These are phyloP conservation scores for Ardeotis arabs DNA, from an alignment of 2,113 vertebrate genomes.

Conservation along the genomic window DNA sequence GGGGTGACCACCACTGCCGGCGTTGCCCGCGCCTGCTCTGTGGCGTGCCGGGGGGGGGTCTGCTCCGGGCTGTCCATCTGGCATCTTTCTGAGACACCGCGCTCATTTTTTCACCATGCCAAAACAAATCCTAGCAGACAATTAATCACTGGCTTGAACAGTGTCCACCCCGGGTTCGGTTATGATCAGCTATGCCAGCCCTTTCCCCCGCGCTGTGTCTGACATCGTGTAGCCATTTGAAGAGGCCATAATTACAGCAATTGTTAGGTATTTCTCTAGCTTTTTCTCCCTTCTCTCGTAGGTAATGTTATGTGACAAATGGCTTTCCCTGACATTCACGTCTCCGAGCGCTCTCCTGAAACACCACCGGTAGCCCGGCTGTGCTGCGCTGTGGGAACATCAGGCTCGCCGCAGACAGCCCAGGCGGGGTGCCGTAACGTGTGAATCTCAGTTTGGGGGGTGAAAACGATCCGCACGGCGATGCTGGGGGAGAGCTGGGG, in stretches of 20 bases:
- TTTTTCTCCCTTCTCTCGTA: neutral
- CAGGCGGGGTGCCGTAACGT: neutral
- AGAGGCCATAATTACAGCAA: constrained; percentile 22
- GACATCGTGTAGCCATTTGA: constrained; percentile 25
- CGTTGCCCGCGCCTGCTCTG: neutral
- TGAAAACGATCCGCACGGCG: fast-evolving
- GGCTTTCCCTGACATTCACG: neutral
- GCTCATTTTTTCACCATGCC: neutral
- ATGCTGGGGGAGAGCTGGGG: neutral
- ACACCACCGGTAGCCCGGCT: fast-evolving
- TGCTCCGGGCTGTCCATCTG: constrained; percentile 32
- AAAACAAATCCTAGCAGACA: constrained; percentile 54
- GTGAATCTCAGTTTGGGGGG: neutral
- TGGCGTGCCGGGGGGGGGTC: neutral
- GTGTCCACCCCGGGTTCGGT: neutral
- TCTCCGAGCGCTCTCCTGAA: neutral
- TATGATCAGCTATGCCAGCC: constrained; percentile 32
- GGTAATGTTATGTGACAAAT: neutral
- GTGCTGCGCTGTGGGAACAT: neutral
- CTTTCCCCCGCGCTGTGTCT: neutral
- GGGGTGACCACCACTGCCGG: neutral
- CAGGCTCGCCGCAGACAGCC: neutral
- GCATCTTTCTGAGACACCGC: neutral
- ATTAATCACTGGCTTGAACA: constrained; percentile 55
- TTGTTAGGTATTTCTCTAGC: constrained; percentile 13